These are phyloP conservation scores for Hyperoodon ampullatus DNA, from an alignment of 2,113 vertebrate species.

Conservation along the genomic window DNA sequence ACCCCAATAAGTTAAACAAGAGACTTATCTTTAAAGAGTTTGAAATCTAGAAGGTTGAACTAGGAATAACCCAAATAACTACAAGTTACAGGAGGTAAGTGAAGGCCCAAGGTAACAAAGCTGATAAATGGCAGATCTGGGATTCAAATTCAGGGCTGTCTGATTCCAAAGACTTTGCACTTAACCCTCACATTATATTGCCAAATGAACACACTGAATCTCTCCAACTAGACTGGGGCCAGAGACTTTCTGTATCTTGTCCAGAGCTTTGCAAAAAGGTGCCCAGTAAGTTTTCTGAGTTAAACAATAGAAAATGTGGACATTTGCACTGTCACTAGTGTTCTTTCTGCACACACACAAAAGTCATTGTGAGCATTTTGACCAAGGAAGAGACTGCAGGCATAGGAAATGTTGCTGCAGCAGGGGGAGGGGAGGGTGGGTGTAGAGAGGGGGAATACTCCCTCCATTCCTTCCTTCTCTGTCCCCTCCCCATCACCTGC, in stretches of 20 bases:
- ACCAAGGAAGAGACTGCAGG: not conserved
- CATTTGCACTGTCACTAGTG: not conserved
- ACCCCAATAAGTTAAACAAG: not conserved
- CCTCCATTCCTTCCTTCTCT: not conserved
- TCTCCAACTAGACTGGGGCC: not conserved
- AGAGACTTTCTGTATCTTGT: not conserved
- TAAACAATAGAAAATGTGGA: slow-evolving; percentile 1
- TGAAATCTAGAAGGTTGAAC: not conserved
- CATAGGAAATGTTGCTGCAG: not conserved
- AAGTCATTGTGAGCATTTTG: not conserved
- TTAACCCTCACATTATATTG: not conserved
- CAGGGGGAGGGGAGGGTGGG: fast-evolving
- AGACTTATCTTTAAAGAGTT: not conserved
- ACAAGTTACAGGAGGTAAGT: not conserved
- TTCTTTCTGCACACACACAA: not conserved
- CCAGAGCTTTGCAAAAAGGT: not conserved
- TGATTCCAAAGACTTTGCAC: not conserved
- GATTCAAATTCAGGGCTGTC: not conserved
- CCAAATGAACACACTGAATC: not conserved
- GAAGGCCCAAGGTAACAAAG: not conserved
- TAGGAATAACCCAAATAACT: not conserved
- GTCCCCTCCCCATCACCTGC: not conserved
- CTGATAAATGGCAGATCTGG: not conserved
- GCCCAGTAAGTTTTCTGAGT: not conserved
- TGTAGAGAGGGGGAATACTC: not conserved